Evolutionary conservation across 2,797 vertebrate species (phyloP).

Genomic region (Gadopsis bispinosus): DNA sequence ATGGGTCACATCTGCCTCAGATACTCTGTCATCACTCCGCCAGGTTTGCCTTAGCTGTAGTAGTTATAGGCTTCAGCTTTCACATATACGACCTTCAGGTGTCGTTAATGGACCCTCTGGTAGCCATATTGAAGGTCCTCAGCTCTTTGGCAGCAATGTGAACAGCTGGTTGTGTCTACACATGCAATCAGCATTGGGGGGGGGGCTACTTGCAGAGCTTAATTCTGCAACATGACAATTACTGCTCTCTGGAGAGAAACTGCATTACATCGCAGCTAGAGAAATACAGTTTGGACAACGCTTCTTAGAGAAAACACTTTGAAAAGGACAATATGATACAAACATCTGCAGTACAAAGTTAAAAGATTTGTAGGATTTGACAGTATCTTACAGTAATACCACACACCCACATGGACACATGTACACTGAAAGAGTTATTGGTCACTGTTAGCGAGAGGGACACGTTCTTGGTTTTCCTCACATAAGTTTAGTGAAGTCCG

Average conservation of each 20-base stretch:
- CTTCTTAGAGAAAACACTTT: constrained; percentile 21
- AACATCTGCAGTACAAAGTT: neutral
- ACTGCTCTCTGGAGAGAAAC: constrained; percentile 24
- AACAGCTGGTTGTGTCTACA: constrained; percentile 29
- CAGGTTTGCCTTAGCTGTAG: constrained; percentile 13
- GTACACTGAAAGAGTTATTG: neutral
- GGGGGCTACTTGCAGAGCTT: constrained; percentile 21
- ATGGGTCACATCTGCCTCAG: constrained; percentile 50
- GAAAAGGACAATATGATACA: neutral
- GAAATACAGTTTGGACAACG: constrained; percentile 5
- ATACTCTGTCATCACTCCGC: constrained; percentile 46
- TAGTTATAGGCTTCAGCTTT: neutral
- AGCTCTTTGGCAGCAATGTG: constrained; percentile 10
- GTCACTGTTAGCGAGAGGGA: neutral
- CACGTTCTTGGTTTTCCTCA: too few species aligned
- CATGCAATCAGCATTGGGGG: neutral
- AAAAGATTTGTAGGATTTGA: neutral
- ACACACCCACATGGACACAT: too few species aligned
- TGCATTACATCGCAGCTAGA: constrained; percentile 15
- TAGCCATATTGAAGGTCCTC: constrained; percentile 15
- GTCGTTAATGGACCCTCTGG: constrained; percentile 33
- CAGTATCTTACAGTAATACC: neutral
- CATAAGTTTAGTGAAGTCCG: too few species aligned
- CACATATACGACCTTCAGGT: constrained; percentile 37
- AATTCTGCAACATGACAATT: constrained; percentile 38